Percentiles rank a stretch among this genome's conserved stretches.
phyloP scores from a whole-genome alignment of 2,797 vertebrate species.

The Picus viridis region DNA sequence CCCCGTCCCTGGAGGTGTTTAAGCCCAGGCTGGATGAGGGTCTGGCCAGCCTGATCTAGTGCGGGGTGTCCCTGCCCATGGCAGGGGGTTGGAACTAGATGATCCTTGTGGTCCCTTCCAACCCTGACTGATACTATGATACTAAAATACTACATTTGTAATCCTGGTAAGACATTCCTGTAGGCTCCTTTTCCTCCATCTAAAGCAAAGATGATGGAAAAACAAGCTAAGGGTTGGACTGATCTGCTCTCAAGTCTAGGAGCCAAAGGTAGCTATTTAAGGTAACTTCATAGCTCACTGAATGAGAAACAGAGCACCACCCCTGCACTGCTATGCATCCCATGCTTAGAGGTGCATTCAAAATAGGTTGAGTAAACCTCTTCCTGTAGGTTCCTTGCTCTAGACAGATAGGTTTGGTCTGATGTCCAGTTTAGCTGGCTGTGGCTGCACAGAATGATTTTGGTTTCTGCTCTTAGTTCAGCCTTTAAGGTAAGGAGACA shows the following conservation, averaged over 20 bases:
- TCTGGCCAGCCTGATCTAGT: no score
- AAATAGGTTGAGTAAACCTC: neutral
- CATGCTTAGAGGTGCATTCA: neutral
- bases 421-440: neutral
- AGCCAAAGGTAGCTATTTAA: neutral
- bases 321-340: neutral
- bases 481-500: neutral
- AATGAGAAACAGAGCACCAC: neutral
- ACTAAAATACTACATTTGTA: fast-evolving
- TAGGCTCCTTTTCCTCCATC: neutral
- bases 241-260: neutral
- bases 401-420: neutral
- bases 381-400: neutral
- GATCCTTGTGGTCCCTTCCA: no score
- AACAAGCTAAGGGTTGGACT: neutral
- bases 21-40: no score
- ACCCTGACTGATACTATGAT: no score
- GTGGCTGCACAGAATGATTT: neutral
- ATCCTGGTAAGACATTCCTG: neutral
- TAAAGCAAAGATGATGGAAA: neutral
- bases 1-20: no score
- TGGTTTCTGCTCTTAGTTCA: neutral
- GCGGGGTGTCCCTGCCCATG: no score
- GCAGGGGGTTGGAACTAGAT: no score
- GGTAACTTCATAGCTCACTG: neutral